phyloP scores from a whole-genome alignment of 2,888 invertebrate species.

The Poecilobothrus nobilitatus region DNA sequence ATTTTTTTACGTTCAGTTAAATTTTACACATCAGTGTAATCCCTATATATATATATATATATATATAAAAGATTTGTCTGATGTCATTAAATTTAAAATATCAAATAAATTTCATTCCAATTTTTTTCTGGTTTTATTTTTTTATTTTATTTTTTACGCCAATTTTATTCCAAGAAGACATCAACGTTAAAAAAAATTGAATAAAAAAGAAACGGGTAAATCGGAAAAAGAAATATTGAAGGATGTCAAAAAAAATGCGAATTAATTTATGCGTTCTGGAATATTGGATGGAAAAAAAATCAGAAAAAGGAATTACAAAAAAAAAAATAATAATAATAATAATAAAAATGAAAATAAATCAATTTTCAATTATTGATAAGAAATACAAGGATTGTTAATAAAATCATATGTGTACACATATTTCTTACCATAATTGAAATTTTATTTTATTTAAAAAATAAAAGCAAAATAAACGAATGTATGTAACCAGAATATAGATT shows the following conservation, averaged over 20 bases:
- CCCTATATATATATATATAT: no score
- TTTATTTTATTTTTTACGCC: background rate
- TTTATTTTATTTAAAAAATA: no score
- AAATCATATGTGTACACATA: no score
- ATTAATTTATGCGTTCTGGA: background rate
- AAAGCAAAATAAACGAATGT: no score
- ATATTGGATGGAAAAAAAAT: background rate
- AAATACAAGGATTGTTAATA: background rate
- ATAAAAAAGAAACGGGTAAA: background rate
- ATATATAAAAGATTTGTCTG: slow-evolving; percentile 2
- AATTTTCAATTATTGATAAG: background rate
- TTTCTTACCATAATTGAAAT: no score
- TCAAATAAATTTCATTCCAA: background rate
- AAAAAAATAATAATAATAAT: background rate
- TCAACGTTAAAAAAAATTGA: background rate
- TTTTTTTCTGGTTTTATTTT: background rate
- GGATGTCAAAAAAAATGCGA: background rate
- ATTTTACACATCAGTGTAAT: background rate
- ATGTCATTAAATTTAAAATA: background rate
- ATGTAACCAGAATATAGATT: no score
- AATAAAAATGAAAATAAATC: background rate
- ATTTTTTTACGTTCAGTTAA: background rate
- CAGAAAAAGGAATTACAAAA: background rate
- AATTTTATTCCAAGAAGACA: background rate
- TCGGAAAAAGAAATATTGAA: background rate